phyloP scores from a whole-genome alignment of 2,113 vertebrate species.

The Psilopsiagon aymara region DNA sequence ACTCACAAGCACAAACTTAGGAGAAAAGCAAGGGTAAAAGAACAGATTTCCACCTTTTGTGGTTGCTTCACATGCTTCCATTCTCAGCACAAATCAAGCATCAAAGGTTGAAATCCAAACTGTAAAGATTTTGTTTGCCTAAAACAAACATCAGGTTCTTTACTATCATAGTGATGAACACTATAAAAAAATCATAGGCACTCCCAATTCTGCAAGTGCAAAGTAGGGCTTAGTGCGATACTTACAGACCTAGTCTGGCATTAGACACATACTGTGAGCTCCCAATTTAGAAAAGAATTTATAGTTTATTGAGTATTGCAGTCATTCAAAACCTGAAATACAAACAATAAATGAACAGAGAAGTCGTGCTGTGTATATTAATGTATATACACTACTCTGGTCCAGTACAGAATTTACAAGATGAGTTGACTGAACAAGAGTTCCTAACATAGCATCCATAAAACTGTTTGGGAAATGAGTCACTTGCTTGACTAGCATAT shows the following conservation, averaged over 20 bases:
- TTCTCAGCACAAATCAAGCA: not conserved
- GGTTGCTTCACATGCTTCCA: not conserved
- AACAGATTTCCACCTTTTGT: not conserved
- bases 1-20: not conserved
- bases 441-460: not conserved
- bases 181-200: not conserved
- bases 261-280: not conserved
- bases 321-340: not conserved
- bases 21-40: not conserved
- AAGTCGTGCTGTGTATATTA: not conserved
- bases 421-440: not conserved
- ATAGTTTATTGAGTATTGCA: not conserved
- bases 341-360: not conserved
- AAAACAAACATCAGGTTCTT: conserved; percentile 30
- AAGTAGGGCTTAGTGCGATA: not conserved
- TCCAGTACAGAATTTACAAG: not conserved
- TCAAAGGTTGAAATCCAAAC: conserved; percentile 11
- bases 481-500: not conserved
- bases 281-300: not conserved
- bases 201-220: not conserved
- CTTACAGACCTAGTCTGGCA: not conserved
- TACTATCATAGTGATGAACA: conserved; percentile 18
- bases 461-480: not conserved
- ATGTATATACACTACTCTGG: not conserved
- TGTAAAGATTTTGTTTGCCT: not conserved